These are phyloP conservation scores for Apostichopus parvimensis DNA, from an alignment of 35 echinoderm and acorn worm species.

Conservation along the genomic window DNA sequence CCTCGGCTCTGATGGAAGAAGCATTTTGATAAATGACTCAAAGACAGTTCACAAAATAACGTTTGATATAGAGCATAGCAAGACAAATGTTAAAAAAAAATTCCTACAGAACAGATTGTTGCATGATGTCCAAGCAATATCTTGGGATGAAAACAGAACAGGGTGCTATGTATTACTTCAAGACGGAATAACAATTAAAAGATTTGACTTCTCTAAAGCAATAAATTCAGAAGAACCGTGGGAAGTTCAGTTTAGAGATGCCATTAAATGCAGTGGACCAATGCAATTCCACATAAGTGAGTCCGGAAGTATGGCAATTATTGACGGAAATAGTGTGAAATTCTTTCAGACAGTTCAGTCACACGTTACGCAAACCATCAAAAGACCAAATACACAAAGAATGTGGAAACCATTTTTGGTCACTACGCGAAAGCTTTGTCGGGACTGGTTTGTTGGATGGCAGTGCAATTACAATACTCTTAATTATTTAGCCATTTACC, in stretches of 20 bases:
- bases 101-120: not conserved
- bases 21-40: not conserved
- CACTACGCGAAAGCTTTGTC: too few species aligned
- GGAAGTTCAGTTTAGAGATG: not conserved
- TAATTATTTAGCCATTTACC: too few species aligned
- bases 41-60: not conserved
- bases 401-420: too few species aligned
- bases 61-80: not conserved
- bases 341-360: not conserved
- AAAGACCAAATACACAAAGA: too few species aligned
- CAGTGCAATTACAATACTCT: too few species aligned
- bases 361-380: not conserved
- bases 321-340: not conserved
- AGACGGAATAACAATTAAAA: not conserved
- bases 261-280: not conserved
- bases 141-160: not conserved
- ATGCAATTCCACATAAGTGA: not conserved
- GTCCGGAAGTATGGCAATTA: not conserved
- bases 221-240: not conserved
- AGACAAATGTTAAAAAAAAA: too few species aligned
- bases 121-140: not conserved
- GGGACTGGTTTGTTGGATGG: too few species aligned
- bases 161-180: not conserved
- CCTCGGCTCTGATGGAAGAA: too few species aligned
- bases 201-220: not conserved